These are phyloP conservation scores for Parnassius orleans DNA, from an alignment of 2,888 invertebrate species.

Conservation along the genomic window DNA sequence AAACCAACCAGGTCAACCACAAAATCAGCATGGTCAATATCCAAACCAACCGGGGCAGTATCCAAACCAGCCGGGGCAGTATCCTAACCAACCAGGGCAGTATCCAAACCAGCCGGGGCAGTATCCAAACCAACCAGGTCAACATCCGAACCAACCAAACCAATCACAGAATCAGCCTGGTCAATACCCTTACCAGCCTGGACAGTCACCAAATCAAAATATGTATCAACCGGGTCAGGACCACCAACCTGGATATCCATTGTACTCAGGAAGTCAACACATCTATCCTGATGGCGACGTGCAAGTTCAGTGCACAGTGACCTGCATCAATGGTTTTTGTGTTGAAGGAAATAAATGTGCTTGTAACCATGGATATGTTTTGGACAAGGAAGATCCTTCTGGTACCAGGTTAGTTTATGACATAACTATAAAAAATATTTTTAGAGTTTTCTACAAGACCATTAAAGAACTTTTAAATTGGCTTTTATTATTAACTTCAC, in stretches of 20 bases:
- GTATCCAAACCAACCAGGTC: conserved; percentile 2
- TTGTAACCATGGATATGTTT: conserved; percentile 76
- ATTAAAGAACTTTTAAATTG: no score
- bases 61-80: conserved; percentile 16
- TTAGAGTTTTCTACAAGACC: no score
- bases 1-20: conserved; percentile 16
- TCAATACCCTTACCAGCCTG: conserved; percentile 16
- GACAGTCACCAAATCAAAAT: conserved; percentile 27
- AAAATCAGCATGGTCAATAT: conserved; percentile 26
- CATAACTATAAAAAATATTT: neutral
- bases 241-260: conserved; percentile 24
- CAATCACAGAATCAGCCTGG: conserved; percentile 20
- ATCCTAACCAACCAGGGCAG: conserved; percentile 23
- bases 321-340: conserved; percentile 86
- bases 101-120: conserved; percentile 10
- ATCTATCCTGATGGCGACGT: conserved; percentile 14
- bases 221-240: conserved; percentile 9
- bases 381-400: conserved; percentile 57
- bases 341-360: conserved; percentile 74
- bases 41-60: conserved; percentile 17
- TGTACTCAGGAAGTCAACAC: conserved; percentile 24
- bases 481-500: no score
- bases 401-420: conserved; percentile 47
- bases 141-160: conserved; percentile 5
- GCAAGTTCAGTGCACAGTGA: conserved; percentile 75